These are phyloP conservation scores for Venusia cambrica DNA, from an alignment of 2,888 invertebrate genomes.

Conservation along the genomic window DNA sequence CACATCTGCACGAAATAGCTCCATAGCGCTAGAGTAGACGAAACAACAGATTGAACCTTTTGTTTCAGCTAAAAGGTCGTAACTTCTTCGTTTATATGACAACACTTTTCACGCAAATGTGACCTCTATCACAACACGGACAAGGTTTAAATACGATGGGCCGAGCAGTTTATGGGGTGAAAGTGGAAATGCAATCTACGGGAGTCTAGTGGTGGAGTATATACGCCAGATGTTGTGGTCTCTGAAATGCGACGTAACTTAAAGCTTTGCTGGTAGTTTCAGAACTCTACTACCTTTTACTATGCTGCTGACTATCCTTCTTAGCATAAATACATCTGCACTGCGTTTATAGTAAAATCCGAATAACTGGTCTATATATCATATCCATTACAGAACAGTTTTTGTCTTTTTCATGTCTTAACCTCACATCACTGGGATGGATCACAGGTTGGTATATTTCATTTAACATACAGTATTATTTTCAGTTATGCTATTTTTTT, in stretches of 20 bases:
- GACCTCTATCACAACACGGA: constrained; percentile 26
- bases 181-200: constrained; percentile 69
- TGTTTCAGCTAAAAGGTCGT: constrained; percentile 45
- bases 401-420: constrained; percentile 22
- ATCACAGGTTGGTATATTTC: constrained; percentile 24
- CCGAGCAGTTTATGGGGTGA: constrained; percentile 25
- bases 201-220: constrained; percentile 55
- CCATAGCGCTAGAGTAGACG: constrained; percentile 59
- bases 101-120: constrained; percentile 31
- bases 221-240: constrained; percentile 72
- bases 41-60: constrained; percentile 73
- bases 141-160: constrained; percentile 14
- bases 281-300: constrained; percentile 24
- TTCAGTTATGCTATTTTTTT: too few species aligned
- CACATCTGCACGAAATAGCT: constrained; percentile 69
- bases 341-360: too few species aligned
- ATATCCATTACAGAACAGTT: too few species aligned
- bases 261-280: constrained; percentile 62
- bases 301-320: too few species aligned
- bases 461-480: too few species aligned
- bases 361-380: too few species aligned
- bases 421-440: constrained; percentile 5
- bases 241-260: constrained; percentile 71
- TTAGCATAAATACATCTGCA: too few species aligned
- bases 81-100: constrained; percentile 43